A percentile compares a stretch with the other conserved stretches of the same genome.
phyloP scores from a whole-genome alignment of 2,888 invertebrate genomes.

The Pseudococcus longispinus region DNA sequence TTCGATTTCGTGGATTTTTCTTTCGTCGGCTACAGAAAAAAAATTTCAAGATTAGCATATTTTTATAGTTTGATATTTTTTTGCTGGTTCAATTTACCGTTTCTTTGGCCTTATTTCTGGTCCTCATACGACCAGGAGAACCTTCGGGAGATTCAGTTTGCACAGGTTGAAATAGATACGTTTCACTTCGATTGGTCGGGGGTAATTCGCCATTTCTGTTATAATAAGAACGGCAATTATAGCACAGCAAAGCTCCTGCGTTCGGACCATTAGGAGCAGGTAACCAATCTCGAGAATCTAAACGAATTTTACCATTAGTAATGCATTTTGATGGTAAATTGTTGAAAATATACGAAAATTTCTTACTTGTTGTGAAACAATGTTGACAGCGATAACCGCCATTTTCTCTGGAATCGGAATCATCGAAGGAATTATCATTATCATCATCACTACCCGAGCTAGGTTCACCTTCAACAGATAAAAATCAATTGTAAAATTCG shows the following conservation, averaged over 20 bases:
- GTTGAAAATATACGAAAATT: not conserved
- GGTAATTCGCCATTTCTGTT: conserved; percentile 81
- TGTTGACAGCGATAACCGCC: conserved; percentile 75
- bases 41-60: conserved; percentile 20
- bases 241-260: conserved; percentile 74
- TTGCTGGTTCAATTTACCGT: too few relatives aligned
- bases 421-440: conserved; percentile 91
- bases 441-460: conserved; percentile 73
- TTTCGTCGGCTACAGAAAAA: conserved; percentile 60
- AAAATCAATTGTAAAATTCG: not conserved
- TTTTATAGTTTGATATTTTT: not conserved
- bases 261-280: conserved; percentile 69
- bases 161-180: conserved; percentile 67
- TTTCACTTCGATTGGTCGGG: conserved; percentile 64
- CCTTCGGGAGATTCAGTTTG: conserved; percentile 75
- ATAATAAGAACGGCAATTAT: conserved; percentile 76
- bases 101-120: conserved; percentile 83
- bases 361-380: conserved; percentile 74
- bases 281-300: conserved; percentile 76
- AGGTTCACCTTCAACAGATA: conserved; percentile 65
- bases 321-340: not conserved
- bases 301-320: not conserved
- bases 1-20: conserved; percentile 59
- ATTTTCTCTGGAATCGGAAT: conserved; percentile 90
- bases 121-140: conserved; percentile 87